Base-by-base conservation (phyloP, 2,888 invertebrate genomes). In the Protonemura montana region DNA sequence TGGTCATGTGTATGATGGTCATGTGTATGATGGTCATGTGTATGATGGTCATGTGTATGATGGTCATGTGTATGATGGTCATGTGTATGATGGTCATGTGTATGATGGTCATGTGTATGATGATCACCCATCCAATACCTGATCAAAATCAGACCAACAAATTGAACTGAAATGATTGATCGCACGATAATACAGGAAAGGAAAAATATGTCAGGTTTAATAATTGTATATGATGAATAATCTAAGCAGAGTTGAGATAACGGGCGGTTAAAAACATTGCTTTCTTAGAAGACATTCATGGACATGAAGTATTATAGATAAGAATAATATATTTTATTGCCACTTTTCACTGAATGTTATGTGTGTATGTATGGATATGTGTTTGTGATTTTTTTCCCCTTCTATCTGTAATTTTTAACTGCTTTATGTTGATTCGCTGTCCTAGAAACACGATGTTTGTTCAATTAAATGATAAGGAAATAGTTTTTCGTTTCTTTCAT, bases 281-380 rank as follows among this genome's bases (percentile, higher is more conserved):
- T 59, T 59, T 59, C 59, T 59, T 1, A 59, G 59, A 59, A 59
- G n/a, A 59, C 59, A 59, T 59, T 59, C 59, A 59, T 59, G 59
- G 59, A 59, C 59, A 59, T 59, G 59, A 59, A 59, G n/a, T n/a
- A n/a, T 21, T 59, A 59, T 59, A 59, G 59, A 59, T 59, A 59
- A 59, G 59, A 59, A 35, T 35, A 35, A 35, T 10, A 35, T 35
- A 10, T 35, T 35, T 35, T 3, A 35, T 35, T 35, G 10, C 3
- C 35, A 35, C 35, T 35, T 59, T 59, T 59, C 59, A 21, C 59
- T 59, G 59, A 16, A 10, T 59, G 59, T 59, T n/a, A n/a, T n/a
- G n/a, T n/a, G n/a, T n/a, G n/a, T n/a, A n/a, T n/a, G n/a, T n/a
- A n/a, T n/a, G n/a, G n/a, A n/a, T n/a, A n/a, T n/a, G n/a, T n/a